Base-by-base conservation (phyloP, 2,113 vertebrate genomes). In the Laticauda colubrina region DNA sequence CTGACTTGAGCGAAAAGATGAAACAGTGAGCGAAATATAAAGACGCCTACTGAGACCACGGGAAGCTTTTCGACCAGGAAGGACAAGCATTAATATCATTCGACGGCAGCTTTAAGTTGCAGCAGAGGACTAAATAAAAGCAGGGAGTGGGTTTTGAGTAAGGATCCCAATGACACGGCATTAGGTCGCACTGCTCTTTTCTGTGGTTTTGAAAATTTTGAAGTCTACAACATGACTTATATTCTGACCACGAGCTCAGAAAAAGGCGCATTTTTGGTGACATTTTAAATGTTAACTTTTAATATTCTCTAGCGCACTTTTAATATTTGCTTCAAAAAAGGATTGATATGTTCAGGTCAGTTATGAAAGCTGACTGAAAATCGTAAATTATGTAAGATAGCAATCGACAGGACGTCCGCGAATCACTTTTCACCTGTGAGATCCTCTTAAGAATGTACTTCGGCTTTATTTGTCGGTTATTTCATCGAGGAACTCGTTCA, bases 1-100 rank as follows among this genome's bases (percentile, higher is more conserved):
- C 81, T 87, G 4, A 26, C 3, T 43, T 43, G 18, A 21, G 75
- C 34, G 18, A 43, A 81, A 81, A 26, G 20, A 34, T 23, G 18
- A 20, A 34, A n/a, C 1, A 4, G n/a, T 5, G 5, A n/a, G 10
- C 0, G 10, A 39, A 23, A 56, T 18, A 4, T 2, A 88, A 1
- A 26, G 57, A 0, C 8, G 57, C 29, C 26, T 14, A 3, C 5
- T 57, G 64, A 90, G 48, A 3, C 48, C 29, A 20, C 1, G 87
- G 7, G n/a, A 34, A 20, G 87, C 29, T 26, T n/a, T 54, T 88
- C 53, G 12, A 87, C 15, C 43, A 6, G 24, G 26, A 51, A 51
- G 2, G 23, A 48, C 48, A 48, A 86, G 20, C 23, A 48, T 48
- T 86, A 48, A 86, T 86, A 21, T 8, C 21, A 39, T 20, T 39